Conservation (phyloP, 1,140 invertebrate species). For the Fopius arisanus region DNA sequence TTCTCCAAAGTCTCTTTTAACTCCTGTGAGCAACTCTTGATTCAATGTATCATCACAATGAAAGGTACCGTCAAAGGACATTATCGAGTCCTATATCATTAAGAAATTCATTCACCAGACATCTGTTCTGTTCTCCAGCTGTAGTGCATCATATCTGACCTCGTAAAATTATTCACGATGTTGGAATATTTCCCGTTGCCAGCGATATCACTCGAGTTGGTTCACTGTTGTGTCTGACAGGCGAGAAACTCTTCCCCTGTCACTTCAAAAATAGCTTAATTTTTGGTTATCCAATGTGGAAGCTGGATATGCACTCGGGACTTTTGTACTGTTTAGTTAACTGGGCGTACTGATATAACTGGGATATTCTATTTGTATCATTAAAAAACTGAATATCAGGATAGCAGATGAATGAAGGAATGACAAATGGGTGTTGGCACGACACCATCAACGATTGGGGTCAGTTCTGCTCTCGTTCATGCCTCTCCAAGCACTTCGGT, state of each 20-base stretch:
- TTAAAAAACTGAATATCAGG: neutral
- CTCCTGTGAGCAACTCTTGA: too few species aligned
- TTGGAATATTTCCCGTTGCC: neutral
- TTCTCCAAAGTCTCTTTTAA: too few species aligned
- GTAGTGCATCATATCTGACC: neutral
- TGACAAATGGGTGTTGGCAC: slow-evolving; percentile 1
- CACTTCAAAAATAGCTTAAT: neutral
- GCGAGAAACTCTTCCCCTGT: neutral
- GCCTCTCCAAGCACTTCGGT: neutral
- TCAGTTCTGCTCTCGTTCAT: neutral
- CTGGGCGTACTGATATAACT: neutral
- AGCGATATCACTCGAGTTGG: neutral
- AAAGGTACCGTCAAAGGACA: too few species aligned
- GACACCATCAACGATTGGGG: slow-evolving; percentile 1
- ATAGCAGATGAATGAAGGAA: neutral
- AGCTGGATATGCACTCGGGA: neutral
- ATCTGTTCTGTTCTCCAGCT: neutral
- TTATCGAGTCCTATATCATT: too few species aligned
- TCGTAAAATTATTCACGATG: neutral
- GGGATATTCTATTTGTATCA: neutral
- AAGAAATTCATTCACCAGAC: too few species aligned
- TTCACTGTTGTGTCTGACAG: neutral
- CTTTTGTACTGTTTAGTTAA: neutral
- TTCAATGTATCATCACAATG: too few species aligned
- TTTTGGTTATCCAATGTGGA: neutral